Base-by-base conservation (phyloP, 1,140 invertebrate species). In the Sycophaga agraensis region DNA sequence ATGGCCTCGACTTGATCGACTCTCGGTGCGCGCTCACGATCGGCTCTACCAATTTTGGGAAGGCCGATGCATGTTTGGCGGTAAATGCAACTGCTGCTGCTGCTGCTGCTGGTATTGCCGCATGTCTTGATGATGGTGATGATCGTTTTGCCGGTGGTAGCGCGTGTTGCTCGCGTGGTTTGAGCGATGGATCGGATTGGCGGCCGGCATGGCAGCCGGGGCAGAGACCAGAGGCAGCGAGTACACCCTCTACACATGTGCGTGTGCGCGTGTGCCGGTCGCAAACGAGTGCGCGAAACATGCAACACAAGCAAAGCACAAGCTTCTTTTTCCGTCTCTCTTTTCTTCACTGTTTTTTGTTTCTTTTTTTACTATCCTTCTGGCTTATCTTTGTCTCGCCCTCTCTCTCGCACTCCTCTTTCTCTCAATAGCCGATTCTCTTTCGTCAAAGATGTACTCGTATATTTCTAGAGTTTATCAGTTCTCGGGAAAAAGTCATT, bases 251-350 rank as follows among this genome's bases (percentile, higher is more conserved):
- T 83, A 75, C 28, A 75, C 22, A 24, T 42, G 51, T 54, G 51
- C 51, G 42, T 45, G 40, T 34, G 54, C 60, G 70, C 70, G 72
- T 63, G 68, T 65, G 66, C 12, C 49, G 19, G 37, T 53, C 37
- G 35, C 21, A 65, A 66, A 21, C n/a, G 66, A 70, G 66, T 66
- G 72, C 70, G 74, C 66, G 50, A 35, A 61, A 77, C 76, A 81
- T 79, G 78, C 77, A 81, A 80, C 76, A 78, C 74, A 80, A 80
- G 78, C 78, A 76, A 81, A 80, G 77, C 75, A 76, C 70, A 75
- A 74, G 66, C 66, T 68, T 65, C 68, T 58, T 49, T 46, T 35
- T 55, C 26, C 34, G 16, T 60, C 28, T 55, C 24, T 60, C 53
- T 21, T 55, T 31, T 56, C 46, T 28, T 55, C 17, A 48, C 19